These are phyloP conservation scores for Hymenochirus boettgeri DNA, from an alignment of 2,113 vertebrate genomes.

Conservation along the genomic window DNA sequence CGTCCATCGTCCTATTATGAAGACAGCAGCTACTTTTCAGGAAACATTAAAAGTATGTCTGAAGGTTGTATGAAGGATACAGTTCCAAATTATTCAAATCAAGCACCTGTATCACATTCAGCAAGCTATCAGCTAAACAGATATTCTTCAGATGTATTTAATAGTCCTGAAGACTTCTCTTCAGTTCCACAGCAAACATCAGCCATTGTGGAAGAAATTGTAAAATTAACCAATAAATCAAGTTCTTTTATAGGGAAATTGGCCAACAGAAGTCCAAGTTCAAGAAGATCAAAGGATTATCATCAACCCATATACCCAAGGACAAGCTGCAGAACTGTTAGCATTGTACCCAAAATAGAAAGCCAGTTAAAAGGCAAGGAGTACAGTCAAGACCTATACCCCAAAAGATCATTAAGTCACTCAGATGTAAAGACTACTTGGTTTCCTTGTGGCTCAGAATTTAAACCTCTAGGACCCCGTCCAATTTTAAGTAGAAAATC, in stretches of 20 bases:
- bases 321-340: conserved; percentile 43
- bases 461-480: conserved; percentile 81
- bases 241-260: conserved; percentile 47
- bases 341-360: conserved; percentile 46
- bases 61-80: conserved; percentile 58
- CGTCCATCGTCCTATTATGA: conserved; percentile 60
- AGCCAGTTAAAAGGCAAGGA: conserved; percentile 19
- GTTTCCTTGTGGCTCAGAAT: conserved; percentile 77
- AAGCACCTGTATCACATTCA: conserved; percentile 66
- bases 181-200: conserved; percentile 41
- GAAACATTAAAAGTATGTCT: conserved; percentile 57
- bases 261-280: conserved; percentile 24
- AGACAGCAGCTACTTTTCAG: conserved; percentile 55
- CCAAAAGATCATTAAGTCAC: conserved; percentile 79
- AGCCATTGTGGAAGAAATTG: conserved; percentile 46
- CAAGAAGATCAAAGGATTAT: conserved; percentile 35
- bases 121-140: conserved; percentile 37
- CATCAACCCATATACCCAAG: conserved; percentile 30
- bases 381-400: conserved; percentile 67
- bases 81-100: conserved; percentile 54
- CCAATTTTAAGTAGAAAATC: conserved; percentile 68
- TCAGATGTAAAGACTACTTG: conserved; percentile 77
- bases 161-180: conserved; percentile 67
- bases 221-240: conserved; percentile 40
- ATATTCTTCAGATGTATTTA: conserved; percentile 57